Evolutionary conservation across 2,797 vertebrate genomes (phyloP).

Genomic region (Sciurus vulgaris): DNA sequence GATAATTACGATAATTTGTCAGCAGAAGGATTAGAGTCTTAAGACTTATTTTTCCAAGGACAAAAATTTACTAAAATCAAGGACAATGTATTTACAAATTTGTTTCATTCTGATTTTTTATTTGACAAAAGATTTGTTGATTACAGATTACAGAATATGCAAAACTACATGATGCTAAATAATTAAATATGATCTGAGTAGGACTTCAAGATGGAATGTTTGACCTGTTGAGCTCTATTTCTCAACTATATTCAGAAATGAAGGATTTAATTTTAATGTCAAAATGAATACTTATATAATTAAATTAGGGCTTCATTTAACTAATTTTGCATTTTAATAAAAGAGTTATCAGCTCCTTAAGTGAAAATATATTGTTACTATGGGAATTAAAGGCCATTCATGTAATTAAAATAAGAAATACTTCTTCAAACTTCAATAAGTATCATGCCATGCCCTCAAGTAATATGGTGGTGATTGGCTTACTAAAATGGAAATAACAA

Average conservation of each 20-base stretch:
- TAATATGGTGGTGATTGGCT: neutral
- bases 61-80: conserved; percentile 38
- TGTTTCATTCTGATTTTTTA: neutral
- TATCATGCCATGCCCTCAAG: neutral
- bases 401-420: conserved; percentile 14
- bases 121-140: neutral
- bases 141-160: neutral
- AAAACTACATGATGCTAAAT: neutral
- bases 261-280: conserved; percentile 39
- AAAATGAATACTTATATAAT: conserved; percentile 31
- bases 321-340: conserved; percentile 44
- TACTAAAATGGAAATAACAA: neutral
- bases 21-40: neutral
- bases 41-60: conserved; percentile 1
- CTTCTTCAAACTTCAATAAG: neutral
- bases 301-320: conserved; percentile 43
- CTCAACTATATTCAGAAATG: neutral
- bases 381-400: neutral
- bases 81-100: neutral
- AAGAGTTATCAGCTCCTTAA: conserved; percentile 33
- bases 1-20: neutral
- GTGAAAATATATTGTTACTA: conserved; percentile 34
- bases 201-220: neutral
- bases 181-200: neutral
- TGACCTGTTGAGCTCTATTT: neutral